Evolutionary conservation across 2,113 vertebrate species (phyloP).

Genomic region (Brienomyrus brachyistius): DNA sequence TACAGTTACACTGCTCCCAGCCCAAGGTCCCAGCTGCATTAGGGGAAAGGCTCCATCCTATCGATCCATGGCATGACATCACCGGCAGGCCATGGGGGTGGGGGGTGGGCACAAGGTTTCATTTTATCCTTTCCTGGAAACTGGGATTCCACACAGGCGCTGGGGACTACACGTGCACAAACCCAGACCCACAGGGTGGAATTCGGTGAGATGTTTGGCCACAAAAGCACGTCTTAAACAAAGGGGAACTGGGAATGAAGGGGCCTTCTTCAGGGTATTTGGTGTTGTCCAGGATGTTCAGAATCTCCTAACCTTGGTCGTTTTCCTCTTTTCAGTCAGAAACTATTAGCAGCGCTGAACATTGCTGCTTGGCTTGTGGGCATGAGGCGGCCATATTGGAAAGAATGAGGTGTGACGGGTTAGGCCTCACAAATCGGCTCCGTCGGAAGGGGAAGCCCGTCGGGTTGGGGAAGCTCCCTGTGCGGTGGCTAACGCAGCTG

Average conservation of each 20-base stretch:
- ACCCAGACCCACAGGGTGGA: not conserved
- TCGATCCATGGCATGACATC: not conserved
- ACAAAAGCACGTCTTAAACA: not conserved
- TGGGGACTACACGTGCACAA: not conserved
- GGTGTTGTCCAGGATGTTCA: not conserved
- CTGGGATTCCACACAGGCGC: not conserved
- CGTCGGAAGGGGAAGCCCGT: not conserved
- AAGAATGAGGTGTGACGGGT: not conserved
- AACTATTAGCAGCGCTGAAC: not conserved
- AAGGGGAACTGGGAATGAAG: not conserved
- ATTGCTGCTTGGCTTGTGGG: not conserved
- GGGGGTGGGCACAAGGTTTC: not conserved
- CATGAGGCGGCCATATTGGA: not conserved
- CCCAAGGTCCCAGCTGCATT: not conserved
- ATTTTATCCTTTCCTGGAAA: not conserved
- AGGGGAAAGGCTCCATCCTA: not conserved
- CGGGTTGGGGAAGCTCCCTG: not conserved
- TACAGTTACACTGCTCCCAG: not conserved
- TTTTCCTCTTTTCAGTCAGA: not conserved
- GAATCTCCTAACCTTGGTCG: not conserved
- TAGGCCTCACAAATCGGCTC: not conserved
- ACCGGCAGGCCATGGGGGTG: not conserved
- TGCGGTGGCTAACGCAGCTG: not conserved
- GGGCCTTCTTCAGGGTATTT: not conserved
- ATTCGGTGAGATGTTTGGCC: not conserved